phyloP scores from a whole-genome alignment of 2,797 vertebrate genomes.

The Eremophila alpestris region DNA sequence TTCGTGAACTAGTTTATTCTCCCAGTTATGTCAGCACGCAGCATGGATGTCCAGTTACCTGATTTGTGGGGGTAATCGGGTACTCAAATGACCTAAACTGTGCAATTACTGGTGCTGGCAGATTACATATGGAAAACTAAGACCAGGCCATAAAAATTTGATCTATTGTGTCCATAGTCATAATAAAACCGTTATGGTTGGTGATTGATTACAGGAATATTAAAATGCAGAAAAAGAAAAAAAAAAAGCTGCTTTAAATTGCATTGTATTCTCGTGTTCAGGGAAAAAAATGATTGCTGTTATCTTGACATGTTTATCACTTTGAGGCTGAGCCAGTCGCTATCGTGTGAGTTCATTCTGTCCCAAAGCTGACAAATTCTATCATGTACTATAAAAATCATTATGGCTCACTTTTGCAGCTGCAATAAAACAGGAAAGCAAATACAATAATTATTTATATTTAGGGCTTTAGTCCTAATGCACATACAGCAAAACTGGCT shows the following conservation, averaged over 20 bases:
- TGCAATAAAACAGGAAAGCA: conserved; percentile 52
- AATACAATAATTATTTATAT: conserved; percentile 38
- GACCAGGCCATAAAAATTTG: conserved; percentile 48
- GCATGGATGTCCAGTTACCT: conserved; percentile 14
- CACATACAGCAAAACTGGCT: background rate
- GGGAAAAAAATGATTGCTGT: conserved; percentile 15
- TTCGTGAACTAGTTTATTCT: conserved; percentile 21
- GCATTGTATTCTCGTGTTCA: background rate
- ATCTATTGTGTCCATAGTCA: conserved; percentile 50
- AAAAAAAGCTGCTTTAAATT: conserved; percentile 24
- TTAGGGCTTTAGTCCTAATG: background rate
- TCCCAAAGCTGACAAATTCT: conserved; percentile 63
- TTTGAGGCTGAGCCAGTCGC: conserved; percentile 38
- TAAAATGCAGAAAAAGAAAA: conserved; percentile 21
- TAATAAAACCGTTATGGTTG: conserved; percentile 43
- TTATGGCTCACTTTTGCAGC: conserved; percentile 42
- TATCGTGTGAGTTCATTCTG: conserved; percentile 49
- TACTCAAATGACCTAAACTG: conserved; percentile 40
- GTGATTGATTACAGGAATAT: conserved; percentile 61
- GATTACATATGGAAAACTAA: conserved; percentile 57
- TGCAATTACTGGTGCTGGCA: conserved; percentile 38
- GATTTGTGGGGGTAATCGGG: conserved; percentile 38
- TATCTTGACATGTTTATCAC: conserved; percentile 69
- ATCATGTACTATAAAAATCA: conserved; percentile 62
- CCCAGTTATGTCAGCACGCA: background rate